Conservation (phyloP, 2,888 invertebrate species). For the Campaea margaritaria region DNA sequence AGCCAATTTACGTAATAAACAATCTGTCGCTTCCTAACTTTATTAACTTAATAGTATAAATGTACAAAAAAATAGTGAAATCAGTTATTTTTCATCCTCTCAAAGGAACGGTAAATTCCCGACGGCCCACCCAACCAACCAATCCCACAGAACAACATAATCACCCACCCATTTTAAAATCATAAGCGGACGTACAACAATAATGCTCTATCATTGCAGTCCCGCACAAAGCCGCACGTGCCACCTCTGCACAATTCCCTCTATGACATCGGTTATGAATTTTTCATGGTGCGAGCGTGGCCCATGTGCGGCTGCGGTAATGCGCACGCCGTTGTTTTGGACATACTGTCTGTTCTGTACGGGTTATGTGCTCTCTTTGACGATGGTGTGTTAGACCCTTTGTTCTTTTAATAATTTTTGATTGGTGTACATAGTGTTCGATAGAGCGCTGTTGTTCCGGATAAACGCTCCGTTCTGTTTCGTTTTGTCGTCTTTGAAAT, state of each 20-base stretch:
- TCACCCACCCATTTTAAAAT: constrained; percentile 18
- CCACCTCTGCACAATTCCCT: constrained; percentile 41
- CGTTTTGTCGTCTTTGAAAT: too few relatives aligned
- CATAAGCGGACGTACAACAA: constrained; percentile 15
- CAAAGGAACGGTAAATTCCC: too few relatives aligned
- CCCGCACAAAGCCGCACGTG: constrained; percentile 28
- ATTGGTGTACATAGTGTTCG: too few relatives aligned
- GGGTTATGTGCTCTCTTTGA: constrained; percentile 29
- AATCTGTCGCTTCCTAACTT: too few relatives aligned
- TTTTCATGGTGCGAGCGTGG: constrained; percentile 68
- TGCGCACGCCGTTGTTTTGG: constrained; percentile 66
- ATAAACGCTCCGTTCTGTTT: too few relatives aligned
- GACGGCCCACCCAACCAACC: background rate
- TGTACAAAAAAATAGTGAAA: background rate
- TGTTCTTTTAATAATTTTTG: background rate
- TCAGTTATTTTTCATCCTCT: background rate
- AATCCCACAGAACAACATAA: background rate
- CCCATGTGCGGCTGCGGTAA: constrained; percentile 66
- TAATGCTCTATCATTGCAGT: constrained; percentile 28
- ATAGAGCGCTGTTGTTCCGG: too few relatives aligned
- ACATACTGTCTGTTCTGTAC: constrained; percentile 43
- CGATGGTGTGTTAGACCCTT: constrained; percentile 13
- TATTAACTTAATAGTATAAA: too few relatives aligned
- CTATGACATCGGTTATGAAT: constrained; percentile 71
- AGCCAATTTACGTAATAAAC: too few relatives aligned